Conservation (phyloP, 2,888 invertebrate species). For the Andrena marginata region DNA sequence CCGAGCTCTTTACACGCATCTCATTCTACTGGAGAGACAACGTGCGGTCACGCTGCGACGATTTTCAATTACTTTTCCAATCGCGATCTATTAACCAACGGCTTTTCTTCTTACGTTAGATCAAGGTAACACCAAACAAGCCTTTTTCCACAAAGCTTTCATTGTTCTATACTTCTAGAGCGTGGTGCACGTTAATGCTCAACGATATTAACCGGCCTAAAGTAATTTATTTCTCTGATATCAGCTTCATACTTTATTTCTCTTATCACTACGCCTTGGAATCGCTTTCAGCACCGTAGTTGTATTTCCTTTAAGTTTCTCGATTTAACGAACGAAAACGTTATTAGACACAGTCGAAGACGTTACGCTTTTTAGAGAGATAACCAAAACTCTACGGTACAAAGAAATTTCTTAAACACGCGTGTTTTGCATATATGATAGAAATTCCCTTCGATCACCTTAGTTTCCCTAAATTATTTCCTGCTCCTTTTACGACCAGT, state of each 20-base stretch:
- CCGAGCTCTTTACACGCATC: slow-evolving; percentile 53
- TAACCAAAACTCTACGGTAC: neutral
- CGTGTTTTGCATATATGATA: neutral
- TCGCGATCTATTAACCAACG: slow-evolving; percentile 24
- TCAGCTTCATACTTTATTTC: neutral
- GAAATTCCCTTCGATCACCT: neutral
- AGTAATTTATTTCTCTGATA: slow-evolving; percentile 1
- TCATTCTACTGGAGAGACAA: slow-evolving; percentile 72
- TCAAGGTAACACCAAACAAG: slow-evolving; percentile 67
- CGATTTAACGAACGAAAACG: neutral
- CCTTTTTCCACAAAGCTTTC: neutral
- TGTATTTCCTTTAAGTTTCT: neutral
- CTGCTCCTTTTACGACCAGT: neutral
- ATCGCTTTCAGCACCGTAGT: no score
- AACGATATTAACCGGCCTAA: slow-evolving; percentile 5
- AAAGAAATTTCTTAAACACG: neutral
- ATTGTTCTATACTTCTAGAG: neutral
- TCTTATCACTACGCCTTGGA: neutral
- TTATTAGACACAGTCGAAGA: neutral
- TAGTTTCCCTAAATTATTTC: neutral
- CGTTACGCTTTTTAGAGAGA: neutral
- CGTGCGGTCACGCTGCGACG: slow-evolving; percentile 73
- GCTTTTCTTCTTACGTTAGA: slow-evolving; percentile 49
- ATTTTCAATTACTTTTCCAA: slow-evolving; percentile 70
- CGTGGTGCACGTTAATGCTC: neutral